Evolutionary conservation across 2,797 vertebrate species (phyloP).

Genomic region (Setipinna tenuifilis): DNA sequence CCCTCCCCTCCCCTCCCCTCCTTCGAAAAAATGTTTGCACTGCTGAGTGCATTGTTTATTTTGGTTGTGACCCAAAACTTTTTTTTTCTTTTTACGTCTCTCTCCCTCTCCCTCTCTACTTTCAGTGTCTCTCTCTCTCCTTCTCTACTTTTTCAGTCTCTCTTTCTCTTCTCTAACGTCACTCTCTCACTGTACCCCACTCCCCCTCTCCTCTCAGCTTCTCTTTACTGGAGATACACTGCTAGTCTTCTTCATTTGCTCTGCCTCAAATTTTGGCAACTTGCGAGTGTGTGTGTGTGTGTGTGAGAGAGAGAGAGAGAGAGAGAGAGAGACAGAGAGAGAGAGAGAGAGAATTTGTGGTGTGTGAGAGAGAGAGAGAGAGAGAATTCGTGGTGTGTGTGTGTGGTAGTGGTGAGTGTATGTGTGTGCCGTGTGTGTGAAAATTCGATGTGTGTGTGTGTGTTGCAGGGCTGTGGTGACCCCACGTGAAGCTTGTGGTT

Average conservation of each 20-base stretch:
- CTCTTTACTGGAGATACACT: neutral
- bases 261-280: too few relatives aligned
- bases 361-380: too few relatives aligned
- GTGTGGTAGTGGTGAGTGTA: neutral
- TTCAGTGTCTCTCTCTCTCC: too few relatives aligned
- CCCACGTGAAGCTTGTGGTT: neutral
- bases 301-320: too few relatives aligned
- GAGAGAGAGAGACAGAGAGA: too few relatives aligned
- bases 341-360: too few relatives aligned
- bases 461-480: neutral
- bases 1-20: neutral
- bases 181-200: too few relatives aligned
- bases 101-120: neutral
- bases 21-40: slow-evolving; percentile 40
- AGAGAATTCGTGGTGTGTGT: too few relatives aligned
- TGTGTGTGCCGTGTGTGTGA: neutral
- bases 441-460: neutral
- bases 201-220: too few relatives aligned
- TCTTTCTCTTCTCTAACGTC: too few relatives aligned
- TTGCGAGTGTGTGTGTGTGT: too few relatives aligned
- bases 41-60: slow-evolving; percentile 47
- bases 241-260: neutral
- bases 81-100: slow-evolving; percentile 1
- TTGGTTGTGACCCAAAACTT: slow-evolving; percentile 38
- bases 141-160: too few relatives aligned